These are phyloP conservation scores for Agrypnia vestita DNA, from an alignment of 1,140 invertebrate species.

Conservation along the genomic window DNA sequence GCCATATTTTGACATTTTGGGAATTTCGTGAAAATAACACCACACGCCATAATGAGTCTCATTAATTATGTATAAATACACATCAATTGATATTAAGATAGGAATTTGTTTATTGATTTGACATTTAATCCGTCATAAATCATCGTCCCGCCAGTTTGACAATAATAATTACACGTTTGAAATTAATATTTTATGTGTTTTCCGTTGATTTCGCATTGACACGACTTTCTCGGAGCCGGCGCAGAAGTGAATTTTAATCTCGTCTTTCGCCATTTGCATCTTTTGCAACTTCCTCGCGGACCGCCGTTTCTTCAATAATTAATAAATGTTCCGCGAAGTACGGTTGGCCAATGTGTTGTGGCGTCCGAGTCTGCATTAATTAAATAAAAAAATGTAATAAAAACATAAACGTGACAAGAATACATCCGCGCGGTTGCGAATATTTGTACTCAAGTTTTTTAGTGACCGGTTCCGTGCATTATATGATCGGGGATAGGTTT, in stretches of 20 bases:
- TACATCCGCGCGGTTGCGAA: conserved; percentile 15
- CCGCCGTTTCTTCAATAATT: conserved; percentile 8
- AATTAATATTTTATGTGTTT: too few relatives aligned
- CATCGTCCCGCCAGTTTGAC: too few relatives aligned
- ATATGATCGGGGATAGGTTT: conserved; percentile 3
- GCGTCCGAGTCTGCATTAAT: conserved; percentile 13
- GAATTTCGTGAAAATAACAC: too few relatives aligned
- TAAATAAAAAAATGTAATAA: conserved; percentile 26
- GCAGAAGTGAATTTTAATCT: not conserved
- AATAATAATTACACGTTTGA: too few relatives aligned
- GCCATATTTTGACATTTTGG: too few relatives aligned
- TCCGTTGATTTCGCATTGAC: too few relatives aligned
- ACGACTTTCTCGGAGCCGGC: too few relatives aligned
- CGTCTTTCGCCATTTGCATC: not conserved
- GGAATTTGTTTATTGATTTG: too few relatives aligned
- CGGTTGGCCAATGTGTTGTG: conserved; percentile 1
- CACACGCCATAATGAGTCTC: too few relatives aligned
- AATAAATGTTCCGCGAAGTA: conserved; percentile 1
- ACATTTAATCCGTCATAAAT: too few relatives aligned
- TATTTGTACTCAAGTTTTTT: conserved; percentile 15
- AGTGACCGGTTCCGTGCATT: not conserved
- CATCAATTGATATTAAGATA: too few relatives aligned
- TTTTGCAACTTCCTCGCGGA: conserved; percentile 14
- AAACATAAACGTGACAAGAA: conserved; percentile 35
- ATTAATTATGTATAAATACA: too few relatives aligned